Evolutionary conservation across 2,113 vertebrate genomes (phyloP), one percentile per base, ranked within the genome.

Genomic region (Camelus bactrianus): DNA sequence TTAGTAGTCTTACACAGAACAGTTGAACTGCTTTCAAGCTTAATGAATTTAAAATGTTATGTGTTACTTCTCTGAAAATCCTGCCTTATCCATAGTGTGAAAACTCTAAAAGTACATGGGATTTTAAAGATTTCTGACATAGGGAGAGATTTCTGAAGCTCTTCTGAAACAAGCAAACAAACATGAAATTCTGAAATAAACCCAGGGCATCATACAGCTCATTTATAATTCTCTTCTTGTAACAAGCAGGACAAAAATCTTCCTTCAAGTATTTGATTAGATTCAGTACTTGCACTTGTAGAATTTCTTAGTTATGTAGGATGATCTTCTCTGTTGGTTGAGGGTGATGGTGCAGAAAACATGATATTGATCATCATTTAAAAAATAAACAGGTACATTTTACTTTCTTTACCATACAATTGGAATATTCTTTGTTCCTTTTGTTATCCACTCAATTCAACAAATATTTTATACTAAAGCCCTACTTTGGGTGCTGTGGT

Each of bases 161-260:
- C 54, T 85, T 97, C 35, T 80, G 15, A 30, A 94, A 58, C 72
- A 97, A 58, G 1, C 5, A 83, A 95, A 46, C 2, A 79, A 95
- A 80, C 85, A 82, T 2, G 35, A 97, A 94, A 89, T 97, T 94
- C 62, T 89, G 5, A 95, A 89, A 90, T 67, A 97, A 81, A 8
- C 72, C 35, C 5, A 65, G 6, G 14, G 42, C 16, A 56, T 94
- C 58, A 50, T 58, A 70, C 56, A 2, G 69, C 76, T 96, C 19
- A 97, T 97, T 98, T 97, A 73, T 94, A 93, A 98, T 98, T 97
- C 92, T 97, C 95, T 91, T 9, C 60, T 84, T 69, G 1, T 95
- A 94, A 84, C 11, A 94, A 84, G 72, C 11, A 0, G 5, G 0
- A 0, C 2, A 58, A 96, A 95, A 50, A 83, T 96, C n/a, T 95